Evolutionary conservation across 2,797 vertebrate genomes (phyloP).

Genomic region (Bradypodion pumilum): DNA sequence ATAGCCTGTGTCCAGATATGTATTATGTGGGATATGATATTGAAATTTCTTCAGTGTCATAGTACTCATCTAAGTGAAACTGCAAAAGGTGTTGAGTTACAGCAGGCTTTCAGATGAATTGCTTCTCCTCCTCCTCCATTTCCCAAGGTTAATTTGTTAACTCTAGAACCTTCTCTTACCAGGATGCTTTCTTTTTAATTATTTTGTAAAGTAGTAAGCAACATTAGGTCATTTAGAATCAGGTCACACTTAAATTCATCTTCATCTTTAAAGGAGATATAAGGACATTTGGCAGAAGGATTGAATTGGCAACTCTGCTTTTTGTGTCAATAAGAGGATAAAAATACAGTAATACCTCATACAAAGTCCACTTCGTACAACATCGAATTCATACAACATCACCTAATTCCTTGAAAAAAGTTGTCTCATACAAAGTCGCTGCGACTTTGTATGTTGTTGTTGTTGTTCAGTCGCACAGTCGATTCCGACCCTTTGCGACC

Average conservation of each 20-base stretch:
- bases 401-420: too few relatives aligned
- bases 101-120: background rate
- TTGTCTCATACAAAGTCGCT: too few relatives aligned
- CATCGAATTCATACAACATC: too few relatives aligned
- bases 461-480: too few relatives aligned
- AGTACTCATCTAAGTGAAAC: background rate
- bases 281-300: background rate
- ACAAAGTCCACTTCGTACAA: too few relatives aligned
- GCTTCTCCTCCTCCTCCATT: background rate
- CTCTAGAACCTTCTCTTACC: background rate
- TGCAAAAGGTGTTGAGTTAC: background rate
- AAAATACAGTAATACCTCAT: too few relatives aligned
- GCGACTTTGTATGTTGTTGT: too few relatives aligned
- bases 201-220: background rate
- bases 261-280: background rate
- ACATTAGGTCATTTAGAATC: background rate
- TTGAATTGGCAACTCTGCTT: constrained; percentile 5
- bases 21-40: background rate
- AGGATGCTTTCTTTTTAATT: constrained; percentile 2
- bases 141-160: background rate
- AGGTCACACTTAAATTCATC: background rate
- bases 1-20: background rate
- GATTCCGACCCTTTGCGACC: too few relatives aligned
- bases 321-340: background rate
- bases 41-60: too few relatives aligned